Conservation (phyloP, 2,888 invertebrate species). For the Thalpophila matura region DNA sequence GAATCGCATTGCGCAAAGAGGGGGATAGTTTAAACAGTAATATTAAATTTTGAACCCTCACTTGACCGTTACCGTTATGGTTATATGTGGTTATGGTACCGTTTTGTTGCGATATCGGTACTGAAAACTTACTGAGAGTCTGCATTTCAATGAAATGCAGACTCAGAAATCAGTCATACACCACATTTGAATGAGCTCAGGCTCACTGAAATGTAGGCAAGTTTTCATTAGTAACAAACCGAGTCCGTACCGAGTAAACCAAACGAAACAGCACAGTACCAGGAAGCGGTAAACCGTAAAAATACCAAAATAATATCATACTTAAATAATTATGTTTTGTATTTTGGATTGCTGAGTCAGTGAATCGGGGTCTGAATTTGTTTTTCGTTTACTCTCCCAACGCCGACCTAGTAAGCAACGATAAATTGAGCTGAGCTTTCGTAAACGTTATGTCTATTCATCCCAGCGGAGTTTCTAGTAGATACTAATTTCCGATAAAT, state of each 20-base stretch:
- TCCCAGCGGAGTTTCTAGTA: conserved; percentile 75
- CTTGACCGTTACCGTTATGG: no score
- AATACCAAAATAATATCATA: conserved; percentile 41
- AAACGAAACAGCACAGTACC: conserved; percentile 18
- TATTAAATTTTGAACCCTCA: neutral
- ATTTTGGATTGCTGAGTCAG: conserved; percentile 45
- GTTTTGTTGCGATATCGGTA: neutral
- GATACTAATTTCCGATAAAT: conserved; percentile 88
- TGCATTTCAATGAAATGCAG: conserved; percentile 25
- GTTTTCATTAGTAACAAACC: conserved; percentile 31
- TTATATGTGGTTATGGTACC: neutral
- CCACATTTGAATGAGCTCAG: conserved; percentile 26
- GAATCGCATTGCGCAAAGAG: no score
- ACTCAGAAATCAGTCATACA: no score
- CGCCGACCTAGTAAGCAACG: conserved; percentile 32
- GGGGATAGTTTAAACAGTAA: neutral
- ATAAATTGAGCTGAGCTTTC: conserved; percentile 63
- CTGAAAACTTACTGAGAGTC: conserved; percentile 1
- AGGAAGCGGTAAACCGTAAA: conserved; percentile 35
- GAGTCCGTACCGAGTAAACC: conserved; percentile 17
- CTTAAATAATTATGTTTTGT: conserved; percentile 26
- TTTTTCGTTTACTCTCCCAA: conserved; percentile 35
- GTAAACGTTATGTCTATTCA: conserved; percentile 69
- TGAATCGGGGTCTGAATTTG: conserved; percentile 24
- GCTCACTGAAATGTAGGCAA: conserved; percentile 12